phyloP scores from a whole-genome alignment of 1,140 invertebrate species.

The Pseudoatta argentina region DNA sequence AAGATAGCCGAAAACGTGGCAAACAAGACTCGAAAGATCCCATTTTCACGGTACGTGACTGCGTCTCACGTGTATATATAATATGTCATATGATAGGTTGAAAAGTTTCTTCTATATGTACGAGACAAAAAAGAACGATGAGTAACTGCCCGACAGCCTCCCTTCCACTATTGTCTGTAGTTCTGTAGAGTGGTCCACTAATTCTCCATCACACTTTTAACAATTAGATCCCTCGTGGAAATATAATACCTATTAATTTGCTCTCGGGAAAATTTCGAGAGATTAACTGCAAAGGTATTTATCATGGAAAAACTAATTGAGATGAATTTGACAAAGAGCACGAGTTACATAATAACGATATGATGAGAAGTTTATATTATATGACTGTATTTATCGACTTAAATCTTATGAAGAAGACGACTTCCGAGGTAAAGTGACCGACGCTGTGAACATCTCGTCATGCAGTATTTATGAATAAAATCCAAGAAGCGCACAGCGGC shows the following conservation, averaged over 20 bases:
- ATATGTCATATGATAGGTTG: background rate
- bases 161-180: background rate
- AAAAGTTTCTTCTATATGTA: background rate
- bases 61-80: background rate
- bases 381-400: conserved; percentile 55
- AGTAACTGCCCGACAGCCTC: background rate
- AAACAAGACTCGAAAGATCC: conserved; percentile 38
- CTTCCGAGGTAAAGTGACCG: conserved; percentile 21
- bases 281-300: background rate
- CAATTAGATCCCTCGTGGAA: background rate
- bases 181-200: background rate
- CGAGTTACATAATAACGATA: background rate
- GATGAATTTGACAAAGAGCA: background rate
- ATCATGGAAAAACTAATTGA: conserved; percentile 13
- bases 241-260: background rate
- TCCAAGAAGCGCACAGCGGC: background rate
- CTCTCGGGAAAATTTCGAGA: background rate
- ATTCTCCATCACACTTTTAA: background rate
- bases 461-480: conserved; percentile 51
- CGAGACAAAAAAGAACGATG: conserved; percentile 7
- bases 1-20: conserved; percentile 50
- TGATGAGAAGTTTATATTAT: conserved; percentile 20
- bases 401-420: conserved; percentile 11
- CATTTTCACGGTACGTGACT: conserved; percentile 25
- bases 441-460: background rate